Evolutionary conservation across 2,888 invertebrate species (phyloP).

Genomic region (Steromphala cineraria): DNA sequence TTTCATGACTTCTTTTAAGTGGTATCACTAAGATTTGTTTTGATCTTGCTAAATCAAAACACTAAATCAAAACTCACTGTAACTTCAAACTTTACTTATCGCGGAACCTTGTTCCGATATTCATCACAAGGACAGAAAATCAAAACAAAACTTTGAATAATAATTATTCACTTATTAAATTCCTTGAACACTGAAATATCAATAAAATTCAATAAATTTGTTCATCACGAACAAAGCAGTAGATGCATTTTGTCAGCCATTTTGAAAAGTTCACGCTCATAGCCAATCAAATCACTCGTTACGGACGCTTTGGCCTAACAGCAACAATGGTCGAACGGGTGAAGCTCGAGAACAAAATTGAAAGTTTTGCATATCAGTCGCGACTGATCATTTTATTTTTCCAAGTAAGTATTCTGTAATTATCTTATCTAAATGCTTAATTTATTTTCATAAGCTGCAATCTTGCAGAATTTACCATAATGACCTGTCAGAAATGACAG

Average conservation of each 20-base stretch:
- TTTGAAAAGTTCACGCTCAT: not conserved
- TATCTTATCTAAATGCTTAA: no score
- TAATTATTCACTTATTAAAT: no score
- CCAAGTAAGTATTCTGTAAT: conserved; percentile 36
- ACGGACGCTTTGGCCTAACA: not conserved
- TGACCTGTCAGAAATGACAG: not conserved
- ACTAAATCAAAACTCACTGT: no score
- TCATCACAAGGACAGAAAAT: no score
- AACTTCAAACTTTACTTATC: no score
- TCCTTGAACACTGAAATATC: no score
- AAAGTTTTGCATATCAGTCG: conserved; percentile 36
- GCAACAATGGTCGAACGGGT: conserved; percentile 19
- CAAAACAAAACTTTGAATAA: no score
- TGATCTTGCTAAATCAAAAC: no score
- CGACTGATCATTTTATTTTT: conserved; percentile 35
- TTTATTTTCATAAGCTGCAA: no score
- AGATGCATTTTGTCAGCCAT: not conserved
- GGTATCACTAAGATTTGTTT: no score
- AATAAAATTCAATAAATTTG: not conserved
- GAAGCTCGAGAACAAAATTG: conserved; percentile 28
- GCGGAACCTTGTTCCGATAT: no score
- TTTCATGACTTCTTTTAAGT: no score
- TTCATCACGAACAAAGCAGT: not conserved
- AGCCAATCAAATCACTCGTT: not conserved
- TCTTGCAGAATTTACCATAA: not conserved